Evolutionary conservation across 2,113 vertebrate genomes (phyloP), one percentile per base, ranked within the genome.

Genomic region (Pipra filicauda): DNA sequence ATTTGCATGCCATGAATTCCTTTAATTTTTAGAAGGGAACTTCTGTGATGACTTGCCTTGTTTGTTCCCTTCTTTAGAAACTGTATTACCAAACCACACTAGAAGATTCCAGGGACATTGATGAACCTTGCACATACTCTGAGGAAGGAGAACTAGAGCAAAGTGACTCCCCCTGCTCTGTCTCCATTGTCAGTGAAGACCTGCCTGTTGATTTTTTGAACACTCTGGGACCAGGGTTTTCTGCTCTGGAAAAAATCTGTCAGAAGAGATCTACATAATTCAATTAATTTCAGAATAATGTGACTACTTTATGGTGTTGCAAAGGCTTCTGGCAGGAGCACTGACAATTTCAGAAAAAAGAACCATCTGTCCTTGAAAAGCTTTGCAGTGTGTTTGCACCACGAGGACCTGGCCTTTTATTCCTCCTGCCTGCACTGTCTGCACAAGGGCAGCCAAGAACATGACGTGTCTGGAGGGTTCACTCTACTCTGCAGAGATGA

Each of bases 121-220:
- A 97, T 93, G 33, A 15, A 7, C 98, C 98, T 6, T n/a, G 14
- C 17, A 8, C 59, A 31, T 99, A 97, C 12, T 31, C 35, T 2
- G 97, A 97, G 11, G 99, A 99, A 88, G 98, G 98, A 8, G 35
- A 77, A 2, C 10, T 52, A 15, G 98, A 97, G 65, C 48, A 1
- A 23, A 89, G 88, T 2, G n/a, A 77, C 9, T 98, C 71, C 30
- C 48, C 97, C 28, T 97, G 97, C 18, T 44, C 96, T 19, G 75
- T 98, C 28, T 94, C 97, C 15, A 3, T 85, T 24, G 35, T 10
- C 7, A 94, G 96, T 27, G 70, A 64, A 9, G 95, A 59, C 8
- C 78, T 97, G 6, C 91, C 96, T 10, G 39, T 82, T 5, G 88
- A 94, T 17, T 97, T 98, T 93, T 90, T 98, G 85, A 59, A 97